Base-by-base conservation (phyloP, 2,888 invertebrate species). In the Asteroscopus sphinx region DNA sequence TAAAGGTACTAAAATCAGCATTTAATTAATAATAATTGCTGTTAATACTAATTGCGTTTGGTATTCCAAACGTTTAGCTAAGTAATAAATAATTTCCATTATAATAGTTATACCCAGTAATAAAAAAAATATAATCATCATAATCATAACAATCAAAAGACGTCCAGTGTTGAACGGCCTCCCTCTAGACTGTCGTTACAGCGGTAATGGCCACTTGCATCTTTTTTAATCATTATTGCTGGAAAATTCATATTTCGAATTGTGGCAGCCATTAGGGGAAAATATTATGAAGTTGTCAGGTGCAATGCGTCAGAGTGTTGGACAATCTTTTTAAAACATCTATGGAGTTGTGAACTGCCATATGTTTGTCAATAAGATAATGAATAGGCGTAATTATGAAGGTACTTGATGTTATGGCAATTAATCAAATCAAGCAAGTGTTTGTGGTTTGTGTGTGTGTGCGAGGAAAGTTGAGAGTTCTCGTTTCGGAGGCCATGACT, bases 161-260 rank as follows among this genome's bases (percentile, higher is more conserved):
- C 46, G 32, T 47, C 45, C 42, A 56, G 16, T 39, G 41, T 37
- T 39, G 32, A 25, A 28, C 33, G 33, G 28, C 44, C 47, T 66
- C 58, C 51, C 47, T 45, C 15, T 44, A 36, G 41, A 15, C 26
- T 25, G 13, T 5, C 39, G 36, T 61, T 41, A 61, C 11, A 48
- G 16, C 28, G 16, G 26, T 66, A 67, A 67, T 70, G 48, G 30
- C 57, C 46, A 51, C 51, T 66, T 70, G 70, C 71, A 58, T 70
- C 26, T 45, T 71, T 69, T 71, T 51, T 33, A 57, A 65, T 65
- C 13, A 65, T 70, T 49, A 65, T 56, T 2, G 42, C 39, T 51
- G 30, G 40, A 58, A 41, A 65, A 65, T 65, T 67, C 52, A 52
- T 65, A 56, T 64, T 70, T 51, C 15, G 11, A 58, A 65, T 45